Evolutionary conservation across 2,797 vertebrate genomes (phyloP).

Genomic region (Selene dorsalis): DNA sequence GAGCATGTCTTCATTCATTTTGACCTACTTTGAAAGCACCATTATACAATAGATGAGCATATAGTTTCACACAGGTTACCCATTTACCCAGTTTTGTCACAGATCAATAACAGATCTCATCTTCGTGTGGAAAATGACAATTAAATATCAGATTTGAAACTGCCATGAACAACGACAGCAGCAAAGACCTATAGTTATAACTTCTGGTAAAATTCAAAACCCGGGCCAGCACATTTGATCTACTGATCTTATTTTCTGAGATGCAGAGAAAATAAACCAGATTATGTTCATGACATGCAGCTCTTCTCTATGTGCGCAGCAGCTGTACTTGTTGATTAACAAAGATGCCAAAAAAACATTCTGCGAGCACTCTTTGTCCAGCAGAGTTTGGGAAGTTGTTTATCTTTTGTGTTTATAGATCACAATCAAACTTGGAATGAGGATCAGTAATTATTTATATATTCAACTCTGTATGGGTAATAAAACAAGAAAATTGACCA

Average conservation of each 20-base stretch:
- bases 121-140: slow-evolving; percentile 5
- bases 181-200: not conserved
- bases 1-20: slow-evolving; percentile 28
- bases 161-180: not conserved
- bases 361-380: slow-evolving; percentile 10
- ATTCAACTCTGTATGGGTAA: slow-evolving; percentile 36
- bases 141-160: slow-evolving; percentile 10
- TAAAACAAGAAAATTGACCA: slow-evolving; percentile 39
- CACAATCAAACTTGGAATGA: slow-evolving; percentile 41
- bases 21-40: slow-evolving; percentile 50
- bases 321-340: slow-evolving; percentile 44
- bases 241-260: slow-evolving; percentile 14
- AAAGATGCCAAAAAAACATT: slow-evolving; percentile 24
- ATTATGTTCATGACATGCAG: slow-evolving; percentile 23
- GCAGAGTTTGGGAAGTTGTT: slow-evolving; percentile 32
- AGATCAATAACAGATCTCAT: not conserved
- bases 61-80: slow-evolving; percentile 6
- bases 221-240: slow-evolving; percentile 13
- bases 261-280: slow-evolving; percentile 29
- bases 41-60: slow-evolving; percentile 28
- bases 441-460: slow-evolving; percentile 28
- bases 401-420: slow-evolving; percentile 48
- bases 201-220: slow-evolving; percentile 1
- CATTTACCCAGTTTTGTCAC: slow-evolving; percentile 4
- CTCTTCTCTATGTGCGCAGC: slow-evolving; percentile 18